Evolutionary conservation across 1,140 invertebrate species (phyloP).

Genomic region (Maniola jurtina): DNA sequence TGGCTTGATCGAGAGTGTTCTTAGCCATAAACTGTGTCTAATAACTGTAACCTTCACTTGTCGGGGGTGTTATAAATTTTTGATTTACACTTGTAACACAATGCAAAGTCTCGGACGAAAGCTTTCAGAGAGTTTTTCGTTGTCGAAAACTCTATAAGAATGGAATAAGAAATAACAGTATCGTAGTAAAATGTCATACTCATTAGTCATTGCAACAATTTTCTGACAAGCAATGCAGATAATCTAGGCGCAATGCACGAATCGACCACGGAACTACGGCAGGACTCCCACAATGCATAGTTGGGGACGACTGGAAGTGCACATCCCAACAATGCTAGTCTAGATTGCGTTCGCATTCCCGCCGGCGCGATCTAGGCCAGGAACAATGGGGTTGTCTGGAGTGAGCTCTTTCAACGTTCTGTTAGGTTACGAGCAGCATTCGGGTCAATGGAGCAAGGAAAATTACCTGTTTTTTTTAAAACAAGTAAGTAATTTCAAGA

Average conservation of each 20-base stretch:
- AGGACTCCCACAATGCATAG: conserved; percentile 44
- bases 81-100: no score
- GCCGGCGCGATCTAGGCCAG: conserved; percentile 54
- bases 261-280: conserved; percentile 41
- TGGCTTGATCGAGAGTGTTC: no score
- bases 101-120: no score
- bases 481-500: neutral
- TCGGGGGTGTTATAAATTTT: no score
- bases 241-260: conserved; percentile 34
- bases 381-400: conserved; percentile 63
- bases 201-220: no score
- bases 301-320: conserved; percentile 42
- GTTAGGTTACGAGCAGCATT: conserved; percentile 57
- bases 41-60: no score
- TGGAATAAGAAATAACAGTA: no score
- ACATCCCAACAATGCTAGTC: conserved; percentile 62
- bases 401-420: conserved; percentile 57
- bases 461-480: conserved; percentile 47
- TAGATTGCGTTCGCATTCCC: conserved; percentile 71
- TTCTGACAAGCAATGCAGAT: conserved; percentile 12
- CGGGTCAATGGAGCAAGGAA: conserved; percentile 60
- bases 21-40: no score
- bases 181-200: no score
- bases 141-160: no score
- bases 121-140: no score